Base-by-base conservation (phyloP, 1,140 invertebrate species). In the Drosophila repleta region DNA sequence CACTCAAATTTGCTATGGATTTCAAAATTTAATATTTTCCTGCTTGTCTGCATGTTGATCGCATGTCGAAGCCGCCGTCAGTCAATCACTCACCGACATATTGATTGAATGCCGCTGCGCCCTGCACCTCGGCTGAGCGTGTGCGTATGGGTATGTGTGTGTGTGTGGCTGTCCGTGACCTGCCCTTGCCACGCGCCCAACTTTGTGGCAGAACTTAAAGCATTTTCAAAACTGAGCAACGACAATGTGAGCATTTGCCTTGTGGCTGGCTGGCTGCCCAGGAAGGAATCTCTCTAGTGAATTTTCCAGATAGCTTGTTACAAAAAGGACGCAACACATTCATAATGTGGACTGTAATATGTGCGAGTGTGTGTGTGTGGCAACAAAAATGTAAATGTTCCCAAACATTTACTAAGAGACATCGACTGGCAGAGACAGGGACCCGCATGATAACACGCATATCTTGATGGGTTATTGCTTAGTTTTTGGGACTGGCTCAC, bases 391-490 rank as follows among this genome's bases (percentile, higher is more conserved):
- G 61, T 55, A 64, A 61, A 58, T 67, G 57, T 61, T 66, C 56
- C 61, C 76, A 61, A 51, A 68, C 70, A 64, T 71, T 51, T 57
- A 52, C 18, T 65, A 48, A 63, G 61, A 77, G 66, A 77, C 73
- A 87, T 65, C 49, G 53, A 68, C 58, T 64, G 66, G 11, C 20
- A 56, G 66, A 53, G 65, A 35, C 20, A 17, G 32, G 39, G 41
- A 63, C 77, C 77, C 82, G 74, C 82, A 78, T 87, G 70, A 78
- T 72, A 85, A 87, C 45, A 64, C 61, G 77, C 82, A 82, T 82
- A 87, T 85, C 85, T 85, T 69, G 69, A 75, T 78, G 78, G 78
- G 76, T 87, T 78, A 85, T 82, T 75, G 82, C 78, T 74, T 78
- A 85, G 74, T 82, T 87, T 87, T 77, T 35, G 74, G 78, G 65